A percentile compares a stretch with the other conserved stretches of the same genome.
phyloP scores from a whole-genome alignment of 2,888 invertebrate species.

The Drosophila flavopinicola region DNA sequence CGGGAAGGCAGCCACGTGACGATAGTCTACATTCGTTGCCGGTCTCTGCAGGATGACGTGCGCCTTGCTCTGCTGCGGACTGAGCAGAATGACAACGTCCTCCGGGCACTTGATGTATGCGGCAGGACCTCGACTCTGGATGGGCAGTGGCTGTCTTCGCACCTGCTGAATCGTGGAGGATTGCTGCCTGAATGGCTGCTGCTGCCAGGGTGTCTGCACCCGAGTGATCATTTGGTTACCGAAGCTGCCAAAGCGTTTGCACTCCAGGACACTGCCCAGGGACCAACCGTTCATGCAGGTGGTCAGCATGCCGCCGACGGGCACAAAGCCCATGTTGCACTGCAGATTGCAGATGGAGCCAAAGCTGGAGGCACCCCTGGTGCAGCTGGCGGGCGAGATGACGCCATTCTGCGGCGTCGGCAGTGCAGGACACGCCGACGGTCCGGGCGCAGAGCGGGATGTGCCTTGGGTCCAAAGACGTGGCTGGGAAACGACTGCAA shows the following conservation, averaged over 20 bases:
- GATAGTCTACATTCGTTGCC: conserved; percentile 88
- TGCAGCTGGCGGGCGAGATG: conserved; percentile 85
- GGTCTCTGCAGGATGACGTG: conserved; percentile 85
- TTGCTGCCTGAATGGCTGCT: neutral
- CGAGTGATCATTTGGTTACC: neutral
- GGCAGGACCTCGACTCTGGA: conserved; percentile 72
- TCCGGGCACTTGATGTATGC: conserved; percentile 87
- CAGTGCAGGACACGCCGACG: conserved; percentile 85
- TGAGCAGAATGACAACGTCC: conserved; percentile 86
- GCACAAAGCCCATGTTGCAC: conserved; percentile 85
- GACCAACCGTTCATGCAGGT: conserved; percentile 84
- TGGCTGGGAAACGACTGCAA: conserved; percentile 6
- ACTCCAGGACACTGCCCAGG: conserved; percentile 78
- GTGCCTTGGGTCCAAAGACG: conserved; percentile 2
- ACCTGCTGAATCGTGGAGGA: neutral
- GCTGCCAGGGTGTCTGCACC: conserved; percentile 19
- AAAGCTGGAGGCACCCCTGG: conserved; percentile 84
- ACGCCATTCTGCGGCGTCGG: conserved; percentile 85
- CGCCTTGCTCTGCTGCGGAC: conserved; percentile 80
- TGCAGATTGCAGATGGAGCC: conserved; percentile 85
- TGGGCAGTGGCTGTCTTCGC: conserved; percentile 2
- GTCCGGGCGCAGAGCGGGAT: conserved; percentile 36
- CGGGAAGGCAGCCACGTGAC: conserved; percentile 87
- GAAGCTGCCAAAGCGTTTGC: conserved; percentile 58
- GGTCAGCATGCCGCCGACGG: conserved; percentile 76